Conservation (phyloP, 2,797 vertebrate genomes). For the Phrynocephalus forsythii region DNA sequence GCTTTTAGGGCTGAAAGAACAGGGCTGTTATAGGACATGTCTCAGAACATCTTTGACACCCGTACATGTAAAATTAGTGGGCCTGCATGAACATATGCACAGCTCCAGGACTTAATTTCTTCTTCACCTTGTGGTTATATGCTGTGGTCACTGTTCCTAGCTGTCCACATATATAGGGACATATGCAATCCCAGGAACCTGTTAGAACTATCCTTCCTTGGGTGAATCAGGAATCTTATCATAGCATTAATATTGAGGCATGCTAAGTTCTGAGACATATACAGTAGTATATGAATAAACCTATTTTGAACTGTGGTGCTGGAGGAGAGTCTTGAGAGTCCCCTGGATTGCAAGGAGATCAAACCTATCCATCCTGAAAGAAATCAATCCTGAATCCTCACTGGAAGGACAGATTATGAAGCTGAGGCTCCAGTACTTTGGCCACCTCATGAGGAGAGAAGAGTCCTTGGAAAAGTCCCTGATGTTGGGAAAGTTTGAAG, state of each 20-base stretch:
- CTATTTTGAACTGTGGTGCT: no score
- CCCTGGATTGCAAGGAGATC: no score
- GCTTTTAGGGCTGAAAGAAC: neutral
- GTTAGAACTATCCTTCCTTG: neutral
- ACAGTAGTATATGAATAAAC: neutral
- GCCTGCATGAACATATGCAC: neutral
- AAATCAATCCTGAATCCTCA: no score
- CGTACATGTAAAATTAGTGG: neutral
- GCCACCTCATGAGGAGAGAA: no score
- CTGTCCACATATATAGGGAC: no score
- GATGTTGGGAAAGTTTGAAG: no score
- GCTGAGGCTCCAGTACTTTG: no score
- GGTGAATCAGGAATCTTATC: neutral
- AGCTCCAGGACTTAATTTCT: neutral
- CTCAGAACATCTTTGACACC: neutral
- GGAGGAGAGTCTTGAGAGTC: no score
- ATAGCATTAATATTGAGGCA: neutral
- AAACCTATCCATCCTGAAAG: no score
- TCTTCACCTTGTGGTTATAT: neutral
- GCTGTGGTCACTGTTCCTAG: neutral
- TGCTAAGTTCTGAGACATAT: neutral
- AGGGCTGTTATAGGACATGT: no score
- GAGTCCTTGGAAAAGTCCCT: no score
- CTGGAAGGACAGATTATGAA: no score
- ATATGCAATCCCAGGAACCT: neutral